These are phyloP conservation scores for Indri indri DNA, from an alignment of 2,113 vertebrate species.

Conservation along the genomic window DNA sequence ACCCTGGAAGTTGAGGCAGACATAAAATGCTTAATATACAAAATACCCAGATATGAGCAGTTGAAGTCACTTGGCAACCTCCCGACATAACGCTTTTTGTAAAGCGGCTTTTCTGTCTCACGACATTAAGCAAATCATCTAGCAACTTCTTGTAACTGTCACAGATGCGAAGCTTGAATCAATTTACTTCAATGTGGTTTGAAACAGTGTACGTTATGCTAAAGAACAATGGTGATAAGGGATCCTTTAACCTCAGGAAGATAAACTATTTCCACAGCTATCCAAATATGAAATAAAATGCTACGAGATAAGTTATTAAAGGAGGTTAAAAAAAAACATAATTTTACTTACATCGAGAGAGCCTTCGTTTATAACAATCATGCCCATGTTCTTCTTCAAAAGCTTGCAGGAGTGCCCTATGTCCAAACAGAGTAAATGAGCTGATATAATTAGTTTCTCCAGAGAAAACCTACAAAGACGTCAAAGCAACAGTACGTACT, in stretches of 20 bases:
- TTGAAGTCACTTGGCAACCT: not conserved
- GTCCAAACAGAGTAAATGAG: constrained; percentile 60
- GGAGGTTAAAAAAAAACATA: not conserved
- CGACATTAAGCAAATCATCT: constrained; percentile 18
- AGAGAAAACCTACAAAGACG: not conserved
- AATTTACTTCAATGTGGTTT: not conserved
- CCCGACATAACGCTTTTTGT: constrained; percentile 1
- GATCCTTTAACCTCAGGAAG: not conserved
- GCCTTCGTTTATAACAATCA: constrained; percentile 97
- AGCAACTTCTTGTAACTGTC: constrained; percentile 55
- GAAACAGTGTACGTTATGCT: not conserved
- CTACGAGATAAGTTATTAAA: not conserved
- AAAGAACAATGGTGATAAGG: not conserved
- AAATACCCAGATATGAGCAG: not conserved
- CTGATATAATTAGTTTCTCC: not conserved
- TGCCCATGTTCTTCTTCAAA: constrained; percentile 96
- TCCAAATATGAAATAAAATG: not conserved
- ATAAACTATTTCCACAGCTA: not conserved
- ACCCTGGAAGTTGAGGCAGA: not conserved
- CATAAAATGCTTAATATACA: not conserved
- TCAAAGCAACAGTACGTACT: not conserved
- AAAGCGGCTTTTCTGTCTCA: not conserved
- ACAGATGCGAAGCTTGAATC: not conserved
- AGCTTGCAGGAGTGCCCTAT: constrained; percentile 98
- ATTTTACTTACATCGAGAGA: constrained; percentile 95